Conservation (phyloP, 1,140 invertebrate species). For the Cotesia chilonis region DNA sequence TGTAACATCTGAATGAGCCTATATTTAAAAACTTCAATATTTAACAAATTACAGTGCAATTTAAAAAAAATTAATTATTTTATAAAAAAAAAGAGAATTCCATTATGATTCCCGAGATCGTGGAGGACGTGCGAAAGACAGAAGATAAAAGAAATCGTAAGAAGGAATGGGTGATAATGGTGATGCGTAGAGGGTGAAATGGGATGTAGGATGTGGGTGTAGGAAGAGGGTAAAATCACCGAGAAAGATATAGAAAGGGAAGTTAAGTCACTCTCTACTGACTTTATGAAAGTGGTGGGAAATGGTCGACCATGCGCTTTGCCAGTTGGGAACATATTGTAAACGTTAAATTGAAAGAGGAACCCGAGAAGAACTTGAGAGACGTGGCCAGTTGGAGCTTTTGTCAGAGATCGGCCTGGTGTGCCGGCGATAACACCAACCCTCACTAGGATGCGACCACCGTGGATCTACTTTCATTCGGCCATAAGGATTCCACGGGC, state of each 20-base stretch:
- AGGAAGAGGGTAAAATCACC: not conserved
- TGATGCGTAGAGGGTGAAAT: slow-evolving; percentile 28
- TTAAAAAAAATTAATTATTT: too few species aligned
- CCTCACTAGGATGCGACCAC: slow-evolving; percentile 54
- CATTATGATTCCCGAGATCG: slow-evolving; percentile 15
- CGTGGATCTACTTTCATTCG: slow-evolving; percentile 53
- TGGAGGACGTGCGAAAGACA: slow-evolving; percentile 27
- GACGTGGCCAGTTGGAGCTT: slow-evolving; percentile 49
- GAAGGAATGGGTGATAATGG: slow-evolving; percentile 26
- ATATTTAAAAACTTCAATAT: too few species aligned
- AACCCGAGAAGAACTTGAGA: slow-evolving; percentile 54
- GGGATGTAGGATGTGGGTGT: slow-evolving; percentile 7
- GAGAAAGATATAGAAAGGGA: slow-evolving; percentile 12
- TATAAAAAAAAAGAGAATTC: not conserved
- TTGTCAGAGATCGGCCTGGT: slow-evolving; percentile 3
- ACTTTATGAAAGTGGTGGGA: slow-evolving; percentile 35
- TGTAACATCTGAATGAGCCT: too few species aligned
- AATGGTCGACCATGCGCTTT: slow-evolving; percentile 53
- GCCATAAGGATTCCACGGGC: slow-evolving; percentile 53
- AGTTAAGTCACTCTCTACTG: not conserved
- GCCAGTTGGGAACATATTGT: slow-evolving; percentile 46
- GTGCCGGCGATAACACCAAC: slow-evolving; percentile 35
- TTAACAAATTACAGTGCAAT: too few species aligned
- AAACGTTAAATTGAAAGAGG: slow-evolving; percentile 53
- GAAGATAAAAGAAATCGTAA: slow-evolving; percentile 28